Conservation (phyloP, 2,888 invertebrate genomes). For the Gandaritis pyraliata region DNA sequence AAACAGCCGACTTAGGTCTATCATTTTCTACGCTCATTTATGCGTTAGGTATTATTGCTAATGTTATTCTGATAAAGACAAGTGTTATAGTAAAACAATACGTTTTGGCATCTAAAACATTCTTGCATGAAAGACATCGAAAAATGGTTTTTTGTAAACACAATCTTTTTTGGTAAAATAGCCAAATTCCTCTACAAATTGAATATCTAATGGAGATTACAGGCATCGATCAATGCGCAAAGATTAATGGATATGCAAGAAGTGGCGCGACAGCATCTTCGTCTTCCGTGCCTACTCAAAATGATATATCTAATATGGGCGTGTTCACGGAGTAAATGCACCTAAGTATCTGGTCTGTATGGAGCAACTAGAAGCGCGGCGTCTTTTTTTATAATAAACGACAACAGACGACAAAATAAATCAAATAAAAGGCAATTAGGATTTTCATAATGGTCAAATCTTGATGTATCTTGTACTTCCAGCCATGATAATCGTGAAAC, state of each 20-base stretch:
- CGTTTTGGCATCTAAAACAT: background rate
- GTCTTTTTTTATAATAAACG: background rate
- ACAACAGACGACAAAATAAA: too few species aligned
- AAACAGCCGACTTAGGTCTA: too few species aligned
- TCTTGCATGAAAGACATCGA: too few species aligned
- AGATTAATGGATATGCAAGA: slow-evolving; percentile 38
- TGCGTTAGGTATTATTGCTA: too few species aligned
- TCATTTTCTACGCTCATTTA: too few species aligned
- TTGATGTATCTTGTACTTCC: too few species aligned
- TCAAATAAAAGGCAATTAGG: too few species aligned
- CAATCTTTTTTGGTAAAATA: slow-evolving; percentile 6
- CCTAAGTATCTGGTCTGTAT: slow-evolving; percentile 9
- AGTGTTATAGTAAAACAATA: background rate
- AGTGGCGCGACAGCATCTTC: slow-evolving; percentile 30
- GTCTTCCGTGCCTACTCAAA: slow-evolving; percentile 33
- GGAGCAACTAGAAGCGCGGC: background rate
- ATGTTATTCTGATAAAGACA: too few species aligned
- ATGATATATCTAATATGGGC: slow-evolving; percentile 35
- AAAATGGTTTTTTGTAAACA: too few species aligned
- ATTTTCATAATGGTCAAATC: too few species aligned
- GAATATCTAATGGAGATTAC: slow-evolving; percentile 32
- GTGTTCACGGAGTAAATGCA: slow-evolving; percentile 13
- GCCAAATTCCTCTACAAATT: slow-evolving; percentile 31
- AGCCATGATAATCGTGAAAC: too few species aligned
- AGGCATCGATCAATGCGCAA: slow-evolving; percentile 33